Conservation (phyloP, 1,140 invertebrate genomes). For the Caenorhabditis briggsae region DNA sequence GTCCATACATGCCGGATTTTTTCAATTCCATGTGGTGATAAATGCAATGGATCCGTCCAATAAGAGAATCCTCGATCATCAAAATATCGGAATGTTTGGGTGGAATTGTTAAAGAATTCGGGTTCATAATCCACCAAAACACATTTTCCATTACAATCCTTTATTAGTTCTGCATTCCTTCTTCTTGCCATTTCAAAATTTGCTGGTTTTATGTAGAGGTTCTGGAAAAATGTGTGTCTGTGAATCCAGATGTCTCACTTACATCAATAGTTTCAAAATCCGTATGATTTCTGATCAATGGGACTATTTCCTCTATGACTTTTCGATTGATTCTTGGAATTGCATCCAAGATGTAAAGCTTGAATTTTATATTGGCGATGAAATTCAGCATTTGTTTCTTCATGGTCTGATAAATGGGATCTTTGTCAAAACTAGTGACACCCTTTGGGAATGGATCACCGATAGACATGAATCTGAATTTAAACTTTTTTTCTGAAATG, state of each 20-base stretch:
- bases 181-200: neutral
- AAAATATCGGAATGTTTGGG: neutral
- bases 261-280: neutral
- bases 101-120: neutral
- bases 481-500: too few species aligned
- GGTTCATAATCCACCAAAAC: neutral
- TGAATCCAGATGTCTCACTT: too few species aligned
- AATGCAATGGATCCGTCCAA: neutral
- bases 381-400: slow-evolving; percentile 18
- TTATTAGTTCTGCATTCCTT: neutral
- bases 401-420: slow-evolving; percentile 9
- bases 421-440: neutral
- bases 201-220: neutral
- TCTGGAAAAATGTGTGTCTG: neutral
- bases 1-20: neutral
- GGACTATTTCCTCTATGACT: slow-evolving; percentile 1
- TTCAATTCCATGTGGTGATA: neutral
- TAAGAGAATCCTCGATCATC: slow-evolving; percentile 2
- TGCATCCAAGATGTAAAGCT: slow-evolving; percentile 3
- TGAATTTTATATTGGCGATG: slow-evolving; percentile 11
- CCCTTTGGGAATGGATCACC: neutral
- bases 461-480: slow-evolving; percentile 31
- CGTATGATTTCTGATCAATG: neutral
- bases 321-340: neutral
- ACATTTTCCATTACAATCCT: slow-evolving; percentile 15